These are phyloP conservation scores for Zelleria hepariella DNA, from an alignment of 2,888 invertebrate species.

Conservation along the genomic window DNA sequence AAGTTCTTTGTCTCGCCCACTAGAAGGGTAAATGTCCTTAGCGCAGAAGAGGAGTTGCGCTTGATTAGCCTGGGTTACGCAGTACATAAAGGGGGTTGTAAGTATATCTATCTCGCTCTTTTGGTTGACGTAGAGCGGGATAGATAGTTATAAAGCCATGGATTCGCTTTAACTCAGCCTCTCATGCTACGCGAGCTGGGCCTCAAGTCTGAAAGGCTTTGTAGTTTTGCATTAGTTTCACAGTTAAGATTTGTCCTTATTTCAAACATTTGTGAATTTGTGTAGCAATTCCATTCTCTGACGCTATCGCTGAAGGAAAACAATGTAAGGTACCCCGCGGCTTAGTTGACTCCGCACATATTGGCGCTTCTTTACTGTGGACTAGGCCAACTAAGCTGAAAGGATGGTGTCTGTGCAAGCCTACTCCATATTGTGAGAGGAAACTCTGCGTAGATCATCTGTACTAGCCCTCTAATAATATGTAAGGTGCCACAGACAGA, in stretches of 20 bases:
- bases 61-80: background rate
- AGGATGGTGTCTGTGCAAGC: too few relatives aligned
- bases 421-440: too few relatives aligned
- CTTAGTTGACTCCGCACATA: too few relatives aligned
- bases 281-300: background rate
- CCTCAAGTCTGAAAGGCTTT: background rate
- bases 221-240: background rate
- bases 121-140: too few relatives aligned
- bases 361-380: too few relatives aligned
- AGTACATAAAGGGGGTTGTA: background rate
- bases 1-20: conserved; percentile 87
- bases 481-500: background rate
- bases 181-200: background rate
- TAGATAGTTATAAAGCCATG: too few relatives aligned
- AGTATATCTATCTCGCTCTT: too few relatives aligned
- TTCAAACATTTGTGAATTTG: background rate
- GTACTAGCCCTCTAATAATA: background rate
- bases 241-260: background rate
- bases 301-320: too few relatives aligned
- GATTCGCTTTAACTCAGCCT: background rate
- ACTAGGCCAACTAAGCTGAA: too few relatives aligned
- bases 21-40: conserved; percentile 64
- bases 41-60: too few relatives aligned
- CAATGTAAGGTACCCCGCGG: too few relatives aligned
- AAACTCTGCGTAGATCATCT: background rate